phyloP scores from a whole-genome alignment of 2,888 invertebrate genomes.

The Ornithoptera alexandrae region DNA sequence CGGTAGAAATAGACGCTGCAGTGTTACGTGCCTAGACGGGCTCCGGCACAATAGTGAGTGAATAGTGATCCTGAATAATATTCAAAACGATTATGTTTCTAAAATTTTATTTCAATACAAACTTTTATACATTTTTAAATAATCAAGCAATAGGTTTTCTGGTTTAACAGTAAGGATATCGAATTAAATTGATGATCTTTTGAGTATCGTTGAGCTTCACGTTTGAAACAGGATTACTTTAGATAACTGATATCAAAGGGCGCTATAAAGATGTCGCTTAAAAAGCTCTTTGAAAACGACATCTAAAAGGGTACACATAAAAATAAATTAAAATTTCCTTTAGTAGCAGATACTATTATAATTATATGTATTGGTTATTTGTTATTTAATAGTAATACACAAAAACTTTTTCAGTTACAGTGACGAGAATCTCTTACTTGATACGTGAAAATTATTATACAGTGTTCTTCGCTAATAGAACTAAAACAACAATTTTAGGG shows the following conservation, averaged over 20 bases:
- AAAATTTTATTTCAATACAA: neutral
- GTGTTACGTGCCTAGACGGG: no score
- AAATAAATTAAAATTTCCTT: neutral
- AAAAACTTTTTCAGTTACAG: neutral
- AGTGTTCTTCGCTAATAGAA: no score
- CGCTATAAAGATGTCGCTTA: constrained; percentile 21
- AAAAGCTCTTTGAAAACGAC: constrained; percentile 16
- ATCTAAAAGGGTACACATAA: neutral
- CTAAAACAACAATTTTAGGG: no score
- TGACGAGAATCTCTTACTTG: no score
- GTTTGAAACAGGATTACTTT: constrained; percentile 20
- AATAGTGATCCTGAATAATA: no score
- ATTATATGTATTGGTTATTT: neutral
- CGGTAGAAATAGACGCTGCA: no score
- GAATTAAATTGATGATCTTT: constrained; percentile 15
- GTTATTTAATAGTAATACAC: neutral
- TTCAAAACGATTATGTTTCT: neutral
- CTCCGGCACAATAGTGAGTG: no score
- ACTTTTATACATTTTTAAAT: neutral
- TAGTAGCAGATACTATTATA: neutral
- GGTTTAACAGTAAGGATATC: neutral
- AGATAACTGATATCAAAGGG: constrained; percentile 14
- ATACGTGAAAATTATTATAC: no score
- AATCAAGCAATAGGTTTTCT: neutral
- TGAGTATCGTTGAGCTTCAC: constrained; percentile 7